Evolutionary conservation across 1,140 invertebrate genomes (phyloP).

Genomic region (Neuroterus valhalla): DNA sequence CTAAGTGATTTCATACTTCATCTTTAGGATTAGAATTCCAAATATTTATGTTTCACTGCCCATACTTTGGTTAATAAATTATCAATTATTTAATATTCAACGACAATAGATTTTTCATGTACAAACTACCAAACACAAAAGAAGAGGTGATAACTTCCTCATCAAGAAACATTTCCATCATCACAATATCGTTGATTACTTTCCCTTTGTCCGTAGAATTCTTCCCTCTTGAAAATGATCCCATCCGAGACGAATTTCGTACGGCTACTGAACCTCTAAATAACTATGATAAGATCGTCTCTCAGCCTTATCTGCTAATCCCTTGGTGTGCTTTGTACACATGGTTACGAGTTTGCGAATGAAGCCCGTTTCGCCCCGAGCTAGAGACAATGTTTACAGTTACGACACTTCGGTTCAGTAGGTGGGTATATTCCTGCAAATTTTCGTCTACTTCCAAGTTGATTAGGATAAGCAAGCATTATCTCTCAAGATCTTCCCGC

Average conservation of each 20-base stretch:
- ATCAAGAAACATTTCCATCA: conserved; percentile 31
- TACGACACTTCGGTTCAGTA: conserved; percentile 22
- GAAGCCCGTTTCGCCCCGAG: conserved; percentile 40
- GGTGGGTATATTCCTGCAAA: conserved; percentile 31
- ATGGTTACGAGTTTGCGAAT: conserved; percentile 36
- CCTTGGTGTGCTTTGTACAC: conserved; percentile 37
- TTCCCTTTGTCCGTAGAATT: conserved; percentile 38
- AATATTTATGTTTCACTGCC: too few relatives aligned
- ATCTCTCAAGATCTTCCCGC: neutral
- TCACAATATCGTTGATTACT: conserved; percentile 39
- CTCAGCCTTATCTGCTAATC: conserved; percentile 54
- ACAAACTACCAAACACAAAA: too few relatives aligned
- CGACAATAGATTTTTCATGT: too few relatives aligned
- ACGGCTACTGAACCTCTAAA: conserved; percentile 30
- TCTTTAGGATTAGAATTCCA: too few relatives aligned
- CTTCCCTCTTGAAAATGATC: neutral
- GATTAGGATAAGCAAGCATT: neutral
- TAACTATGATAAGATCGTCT: conserved; percentile 52
- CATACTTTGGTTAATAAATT: too few relatives aligned
- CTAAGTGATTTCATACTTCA: too few relatives aligned
- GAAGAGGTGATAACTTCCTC: conserved; percentile 26
- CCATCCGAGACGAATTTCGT: conserved; percentile 11
- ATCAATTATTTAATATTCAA: too few relatives aligned
- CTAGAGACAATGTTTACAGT: conserved; percentile 42
- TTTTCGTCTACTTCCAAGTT: neutral